A percentile compares a stretch with the other conserved stretches of the same genome.
Conservation (phyloP, 2,888 invertebrate genomes). For the Pachymerium ferrugineum region DNA sequence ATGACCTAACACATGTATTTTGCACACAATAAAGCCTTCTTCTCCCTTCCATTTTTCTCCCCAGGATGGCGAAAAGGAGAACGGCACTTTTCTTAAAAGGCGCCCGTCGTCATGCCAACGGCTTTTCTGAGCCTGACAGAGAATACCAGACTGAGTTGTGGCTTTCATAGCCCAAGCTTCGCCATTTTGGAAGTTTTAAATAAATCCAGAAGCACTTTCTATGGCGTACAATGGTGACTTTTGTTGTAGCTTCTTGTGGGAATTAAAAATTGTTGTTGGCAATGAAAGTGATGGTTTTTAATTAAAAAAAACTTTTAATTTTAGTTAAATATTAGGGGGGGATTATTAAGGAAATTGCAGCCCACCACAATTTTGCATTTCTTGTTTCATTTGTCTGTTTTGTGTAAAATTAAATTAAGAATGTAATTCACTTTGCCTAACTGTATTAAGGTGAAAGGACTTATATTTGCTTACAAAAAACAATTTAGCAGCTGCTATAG, state of each 20-base stretch:
- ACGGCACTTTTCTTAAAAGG: slow-evolving; percentile 6
- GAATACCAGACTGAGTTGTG: slow-evolving; percentile 18
- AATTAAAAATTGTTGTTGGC: not conserved
- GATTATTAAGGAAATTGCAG: too few relatives aligned
- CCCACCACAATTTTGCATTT: too few relatives aligned
- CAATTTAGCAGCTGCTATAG: too few relatives aligned
- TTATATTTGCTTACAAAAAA: too few relatives aligned
- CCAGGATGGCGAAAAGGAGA: not conserved
- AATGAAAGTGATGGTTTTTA: slow-evolving; percentile 1
- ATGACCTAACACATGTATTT: slow-evolving; percentile 18
- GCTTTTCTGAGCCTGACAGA: not conserved
- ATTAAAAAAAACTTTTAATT: too few relatives aligned
- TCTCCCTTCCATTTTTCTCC: not conserved
- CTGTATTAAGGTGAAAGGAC: too few relatives aligned
- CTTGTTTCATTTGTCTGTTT: too few relatives aligned
- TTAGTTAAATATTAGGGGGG: too few relatives aligned
- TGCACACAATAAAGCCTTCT: slow-evolving; percentile 5
- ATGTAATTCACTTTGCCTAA: too few relatives aligned
- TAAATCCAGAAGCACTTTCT: slow-evolving; percentile 15
- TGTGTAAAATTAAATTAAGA: too few relatives aligned
- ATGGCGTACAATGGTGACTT: not conserved
- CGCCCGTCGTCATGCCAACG: slow-evolving; percentile 2
- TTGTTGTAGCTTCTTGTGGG: not conserved
- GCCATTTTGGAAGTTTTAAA: slow-evolving; percentile 15
- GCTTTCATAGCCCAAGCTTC: not conserved